Percentiles rank a stretch among this genome's conserved stretches.
phyloP scores from a whole-genome alignment of 2,113 vertebrate genomes.

The Toxostoma redivivum region DNA sequence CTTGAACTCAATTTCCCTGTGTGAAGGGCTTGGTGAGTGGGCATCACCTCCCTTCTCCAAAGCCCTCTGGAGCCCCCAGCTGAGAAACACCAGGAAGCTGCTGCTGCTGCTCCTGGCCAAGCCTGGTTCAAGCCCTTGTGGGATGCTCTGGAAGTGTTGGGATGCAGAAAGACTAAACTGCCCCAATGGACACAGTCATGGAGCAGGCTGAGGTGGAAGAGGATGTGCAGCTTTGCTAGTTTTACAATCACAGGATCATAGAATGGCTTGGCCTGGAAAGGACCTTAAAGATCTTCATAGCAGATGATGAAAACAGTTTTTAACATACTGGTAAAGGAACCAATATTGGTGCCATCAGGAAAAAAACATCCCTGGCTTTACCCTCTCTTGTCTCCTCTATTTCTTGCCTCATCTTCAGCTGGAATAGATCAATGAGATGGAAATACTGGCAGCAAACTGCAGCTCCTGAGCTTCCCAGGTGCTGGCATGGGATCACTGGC shows the following conservation, averaged over 20 bases:
- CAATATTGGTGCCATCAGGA: neutral
- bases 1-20: neutral
- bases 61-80: neutral
- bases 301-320: neutral
- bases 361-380: neutral
- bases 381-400: neutral
- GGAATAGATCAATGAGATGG: neutral
- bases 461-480: accelerated
- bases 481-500: accelerated
- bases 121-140: neutral
- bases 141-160: neutral
- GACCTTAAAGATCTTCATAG: neutral
- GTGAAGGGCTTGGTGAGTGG: too few species aligned
- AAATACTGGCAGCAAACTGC: neutral
- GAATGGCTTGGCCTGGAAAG: neutral
- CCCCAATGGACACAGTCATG: neutral
- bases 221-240: neutral
- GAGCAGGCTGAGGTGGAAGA: neutral
- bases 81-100: neutral
- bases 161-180: neutral
- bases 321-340: neutral
- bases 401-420: neutral
- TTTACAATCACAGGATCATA: neutral
- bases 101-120: neutral
- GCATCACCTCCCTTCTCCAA: neutral